Percentiles rank a stretch among this genome's conserved stretches.
phyloP scores from a whole-genome alignment of 2,888 invertebrate species.

The Mechanitis messenoides region DNA sequence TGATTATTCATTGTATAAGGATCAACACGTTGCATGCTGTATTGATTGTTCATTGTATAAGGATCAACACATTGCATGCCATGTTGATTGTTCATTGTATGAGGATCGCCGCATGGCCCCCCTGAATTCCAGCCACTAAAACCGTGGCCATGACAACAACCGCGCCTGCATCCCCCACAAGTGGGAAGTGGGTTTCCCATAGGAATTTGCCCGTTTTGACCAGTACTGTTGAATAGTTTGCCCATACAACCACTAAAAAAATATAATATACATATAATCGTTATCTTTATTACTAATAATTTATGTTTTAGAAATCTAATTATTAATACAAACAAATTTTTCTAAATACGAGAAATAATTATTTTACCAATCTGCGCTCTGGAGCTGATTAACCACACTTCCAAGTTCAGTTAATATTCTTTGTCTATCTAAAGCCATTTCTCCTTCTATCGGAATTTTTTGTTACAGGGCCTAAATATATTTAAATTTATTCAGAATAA shows the following conservation, averaged over 20 bases:
- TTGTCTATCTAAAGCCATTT: constrained; percentile 64
- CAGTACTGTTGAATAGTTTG: constrained; percentile 54
- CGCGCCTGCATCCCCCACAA: constrained; percentile 41
- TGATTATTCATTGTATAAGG: background rate
- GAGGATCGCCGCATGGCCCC: constrained; percentile 41
- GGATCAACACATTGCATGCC: constrained; percentile 17
- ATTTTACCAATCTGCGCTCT: constrained; percentile 65
- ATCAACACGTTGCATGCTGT: constrained; percentile 18
- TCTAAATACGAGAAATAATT: background rate
- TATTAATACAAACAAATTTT: background rate
- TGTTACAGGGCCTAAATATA: constrained; percentile 11
- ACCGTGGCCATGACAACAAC: constrained; percentile 43
- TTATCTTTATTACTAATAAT: background rate
- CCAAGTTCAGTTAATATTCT: constrained; percentile 64
- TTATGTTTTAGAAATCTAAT: background rate
- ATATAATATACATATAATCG: background rate
- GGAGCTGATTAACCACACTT: constrained; percentile 65
- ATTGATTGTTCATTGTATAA: background rate
- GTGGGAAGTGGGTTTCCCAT: constrained; percentile 32
- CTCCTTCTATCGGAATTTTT: constrained; percentile 21
- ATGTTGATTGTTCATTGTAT: constrained; percentile 24
- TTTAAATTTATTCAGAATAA: background rate
- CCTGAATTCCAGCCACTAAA: constrained; percentile 33
- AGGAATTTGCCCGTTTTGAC: constrained; percentile 23
- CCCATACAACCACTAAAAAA: constrained; percentile 67